These are phyloP conservation scores for Gallinago stenura DNA, from an alignment of 2,797 vertebrate species.

Conservation along the genomic window DNA sequence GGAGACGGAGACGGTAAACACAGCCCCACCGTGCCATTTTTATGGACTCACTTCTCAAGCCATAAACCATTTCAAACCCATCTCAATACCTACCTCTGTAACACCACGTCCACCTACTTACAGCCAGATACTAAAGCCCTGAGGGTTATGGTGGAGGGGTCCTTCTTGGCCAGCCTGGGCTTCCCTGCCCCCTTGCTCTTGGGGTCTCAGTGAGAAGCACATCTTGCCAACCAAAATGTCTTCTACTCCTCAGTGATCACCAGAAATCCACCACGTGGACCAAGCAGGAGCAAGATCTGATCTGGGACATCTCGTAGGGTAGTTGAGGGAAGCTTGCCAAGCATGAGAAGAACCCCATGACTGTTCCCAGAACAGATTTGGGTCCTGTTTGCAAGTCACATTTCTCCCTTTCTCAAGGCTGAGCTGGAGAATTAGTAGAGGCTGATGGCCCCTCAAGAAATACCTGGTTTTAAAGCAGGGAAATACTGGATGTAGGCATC, in stretches of 20 bases:
- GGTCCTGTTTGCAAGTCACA: not conserved
- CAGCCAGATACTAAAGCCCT: not conserved
- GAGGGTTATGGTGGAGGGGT: not conserved
- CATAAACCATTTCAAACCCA: not conserved
- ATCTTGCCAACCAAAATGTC: rapidly evolving
- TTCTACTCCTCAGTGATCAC: not conserved
- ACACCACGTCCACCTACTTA: not conserved
- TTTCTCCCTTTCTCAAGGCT: not conserved
- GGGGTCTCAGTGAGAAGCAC: not conserved
- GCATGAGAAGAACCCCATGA: not conserved
- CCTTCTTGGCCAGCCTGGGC: not conserved
- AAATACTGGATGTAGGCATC: not conserved
- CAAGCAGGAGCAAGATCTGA: not conserved
- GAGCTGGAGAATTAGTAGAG: not conserved
- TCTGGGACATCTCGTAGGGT: not conserved
- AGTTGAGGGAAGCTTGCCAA: not conserved
- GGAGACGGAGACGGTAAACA: not conserved
- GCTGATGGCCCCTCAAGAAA: not conserved
- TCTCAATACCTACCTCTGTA: not conserved
- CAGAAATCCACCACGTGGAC: not conserved
- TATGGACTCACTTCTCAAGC: not conserved
- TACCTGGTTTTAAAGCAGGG: not conserved
- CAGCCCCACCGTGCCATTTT: not conserved
- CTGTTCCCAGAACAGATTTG: not conserved
- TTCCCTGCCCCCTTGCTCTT: not conserved